phyloP scores from a whole-genome alignment of 2,113 vertebrate genomes.

The Rafetus swinhoei region DNA sequence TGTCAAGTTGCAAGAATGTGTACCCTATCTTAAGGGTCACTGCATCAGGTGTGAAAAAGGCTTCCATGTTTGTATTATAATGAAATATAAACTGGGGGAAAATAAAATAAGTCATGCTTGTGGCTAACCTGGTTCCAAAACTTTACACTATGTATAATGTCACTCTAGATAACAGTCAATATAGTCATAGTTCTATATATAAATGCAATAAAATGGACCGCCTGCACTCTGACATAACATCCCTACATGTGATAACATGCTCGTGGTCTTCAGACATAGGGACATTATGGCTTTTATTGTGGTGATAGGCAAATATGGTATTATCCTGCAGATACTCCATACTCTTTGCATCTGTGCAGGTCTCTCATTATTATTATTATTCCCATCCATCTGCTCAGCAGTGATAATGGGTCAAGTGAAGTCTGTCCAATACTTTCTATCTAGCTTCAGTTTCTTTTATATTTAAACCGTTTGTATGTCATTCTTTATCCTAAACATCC shows the following conservation, averaged over 20 bases:
- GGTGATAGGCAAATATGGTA: background rate
- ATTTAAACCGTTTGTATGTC: too few species aligned
- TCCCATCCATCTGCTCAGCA: background rate
- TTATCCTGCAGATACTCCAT: background rate
- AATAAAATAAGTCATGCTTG: background rate
- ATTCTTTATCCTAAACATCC: too few species aligned
- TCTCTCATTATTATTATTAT: background rate
- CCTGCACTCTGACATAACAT: background rate
- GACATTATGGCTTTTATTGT: background rate
- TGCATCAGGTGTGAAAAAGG: background rate
- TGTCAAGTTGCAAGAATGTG: background rate
- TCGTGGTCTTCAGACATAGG: background rate
- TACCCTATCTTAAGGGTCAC: background rate
- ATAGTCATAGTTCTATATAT: background rate
- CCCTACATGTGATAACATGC: background rate
- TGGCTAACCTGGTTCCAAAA: background rate
- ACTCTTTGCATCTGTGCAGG: background rate
- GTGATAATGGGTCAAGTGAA: background rate
- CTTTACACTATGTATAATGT: background rate
- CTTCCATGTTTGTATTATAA: background rate
- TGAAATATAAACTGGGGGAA: background rate
- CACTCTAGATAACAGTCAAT: background rate
- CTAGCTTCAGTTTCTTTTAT: too few species aligned
- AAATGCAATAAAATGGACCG: background rate
- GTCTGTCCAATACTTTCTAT: background rate